Percentiles rank a stretch among this genome's conserved stretches.
Evolutionary conservation across 2,888 invertebrate species (phyloP).

Genomic region (Hipparchia semele): DNA sequence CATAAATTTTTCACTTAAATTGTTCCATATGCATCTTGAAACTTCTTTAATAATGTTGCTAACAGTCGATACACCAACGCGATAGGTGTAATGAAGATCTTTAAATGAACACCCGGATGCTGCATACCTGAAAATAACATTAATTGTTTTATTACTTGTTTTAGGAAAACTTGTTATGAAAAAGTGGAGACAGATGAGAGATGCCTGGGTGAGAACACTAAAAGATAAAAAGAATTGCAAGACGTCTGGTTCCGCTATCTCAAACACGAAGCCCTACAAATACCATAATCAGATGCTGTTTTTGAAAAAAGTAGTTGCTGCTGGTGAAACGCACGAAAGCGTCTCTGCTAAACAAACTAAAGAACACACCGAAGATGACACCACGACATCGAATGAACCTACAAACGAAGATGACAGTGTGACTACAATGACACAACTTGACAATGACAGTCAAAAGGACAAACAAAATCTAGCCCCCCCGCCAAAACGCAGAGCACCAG

Average conservation of each 20-base stretch:
- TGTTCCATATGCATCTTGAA: too few relatives aligned
- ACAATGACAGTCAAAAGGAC: too few relatives aligned
- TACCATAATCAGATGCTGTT: background rate
- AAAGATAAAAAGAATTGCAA: background rate
- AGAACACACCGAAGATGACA: conserved; percentile 26
- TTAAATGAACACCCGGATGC: background rate
- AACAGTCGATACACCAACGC: too few relatives aligned
- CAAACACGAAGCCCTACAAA: background rate
- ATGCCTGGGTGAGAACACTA: background rate
- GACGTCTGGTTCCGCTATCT: background rate
- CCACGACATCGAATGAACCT: conserved; percentile 31
- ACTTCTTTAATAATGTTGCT: too few relatives aligned
- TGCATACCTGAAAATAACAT: background rate
- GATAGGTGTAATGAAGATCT: too few relatives aligned
- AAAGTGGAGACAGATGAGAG: background rate
- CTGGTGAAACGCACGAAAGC: conserved; percentile 41
- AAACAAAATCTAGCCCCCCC: too few relatives aligned
- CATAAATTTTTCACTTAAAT: too few relatives aligned
- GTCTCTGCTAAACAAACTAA: conserved; percentile 33
- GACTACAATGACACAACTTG: too few relatives aligned
- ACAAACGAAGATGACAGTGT: conserved; percentile 22
- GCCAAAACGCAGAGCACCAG: too few relatives aligned
- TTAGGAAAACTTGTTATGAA: conserved; percentile 4
- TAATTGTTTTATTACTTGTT: background rate
- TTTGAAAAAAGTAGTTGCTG: conserved; percentile 3